Base-by-base conservation (phyloP, 2,888 invertebrate species). In the Coleophora deauratella region DNA sequence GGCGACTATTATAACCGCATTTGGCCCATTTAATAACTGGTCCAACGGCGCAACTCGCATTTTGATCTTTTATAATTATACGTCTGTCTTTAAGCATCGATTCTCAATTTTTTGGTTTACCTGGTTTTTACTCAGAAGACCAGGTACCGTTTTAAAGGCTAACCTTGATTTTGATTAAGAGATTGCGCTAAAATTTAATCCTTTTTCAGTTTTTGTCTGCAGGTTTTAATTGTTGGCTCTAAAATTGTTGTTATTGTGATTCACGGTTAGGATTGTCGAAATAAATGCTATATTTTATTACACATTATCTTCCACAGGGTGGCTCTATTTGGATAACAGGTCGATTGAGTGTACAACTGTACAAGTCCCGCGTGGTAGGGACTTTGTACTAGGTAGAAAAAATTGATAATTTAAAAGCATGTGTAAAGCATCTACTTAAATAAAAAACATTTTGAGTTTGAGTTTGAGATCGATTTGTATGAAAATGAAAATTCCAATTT, bases 41-140 rank as follows among this genome's bases (percentile, higher is more conserved):
- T 55, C 66, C 65, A 70, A 72, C 71, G 59, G 62, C 57, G 65
- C 63, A 62, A 57, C 57, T 62, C 66, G 66, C 60, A 64, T 66
- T 72, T 76, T 77, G 78, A 79, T 80, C 73, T 66, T 69, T 71
- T 73, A 77, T 84, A 85, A 85, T 85, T 84, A 84, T 82, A 84
- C 62, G 68, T 67, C 67, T 64, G 65, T 62, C 66, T 59, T 51
- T 52, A 60, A 65, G 66, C 69, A 63, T 67, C 64, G 66, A 72
- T 73, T 69, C 67, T 62, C 54, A 54, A 68, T 69, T 76, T 75
- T 64, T 72, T 61, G 61, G 52, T 49, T 66, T 74, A 72, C 72
- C 72, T 73, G 72, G 57, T 59, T 69, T 11, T 67, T 71, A 68
- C 71, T 66, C 54, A 56, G 73, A 78, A 78, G 71, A 64, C 54